Evolutionary conservation across 2,888 invertebrate species (phyloP), one percentile per base, ranked within the genome.

Genomic region (Lottia gigantea): DNA sequence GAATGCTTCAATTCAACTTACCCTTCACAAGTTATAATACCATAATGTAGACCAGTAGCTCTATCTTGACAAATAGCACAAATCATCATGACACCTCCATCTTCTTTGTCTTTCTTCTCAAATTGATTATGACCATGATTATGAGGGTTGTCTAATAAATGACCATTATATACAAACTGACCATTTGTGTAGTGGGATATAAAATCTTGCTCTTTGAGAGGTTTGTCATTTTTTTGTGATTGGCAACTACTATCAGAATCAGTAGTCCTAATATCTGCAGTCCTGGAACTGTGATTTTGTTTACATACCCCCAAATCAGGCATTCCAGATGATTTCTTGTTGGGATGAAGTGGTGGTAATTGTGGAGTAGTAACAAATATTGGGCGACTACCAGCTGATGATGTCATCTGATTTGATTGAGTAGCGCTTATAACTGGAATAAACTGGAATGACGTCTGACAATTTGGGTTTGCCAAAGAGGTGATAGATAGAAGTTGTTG

Each of bases 1-100:
- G 40, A 40, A 40, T 40, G 11, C 11, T 40, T 40, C 11, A 40
- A 40, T 40, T 8, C 1, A 40, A 80, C 91, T 90, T 89, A 94
- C 91, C 98, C 98, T 91, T 98, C 98, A 90, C 98, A 98, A 71
- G 98, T 98, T 86, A 98, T 97, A 89, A 98, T 98, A 76, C 98
- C 98, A 88, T 98, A 98, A 89, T 98, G 98, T 71, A 98, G 92
- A 46, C 98, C 98, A 3, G 98, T 97, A 68, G 98, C 97, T 86
- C 96, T 96, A 88, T 98, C 98, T 88, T 96, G 96, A 90, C 98
- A 98, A 84, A 98, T 98, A 19, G 80, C 84, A 73, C 84, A 84
- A 1, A 82, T 77, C 77, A 81, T 77, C n/a, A 78, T 79, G 77
- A 95, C 91, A 88, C 95, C 94, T n/a, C 94, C 94, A 83, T 94